Conservation (phyloP, 1,140 invertebrate species). For the Polyergus mexicanus region DNA sequence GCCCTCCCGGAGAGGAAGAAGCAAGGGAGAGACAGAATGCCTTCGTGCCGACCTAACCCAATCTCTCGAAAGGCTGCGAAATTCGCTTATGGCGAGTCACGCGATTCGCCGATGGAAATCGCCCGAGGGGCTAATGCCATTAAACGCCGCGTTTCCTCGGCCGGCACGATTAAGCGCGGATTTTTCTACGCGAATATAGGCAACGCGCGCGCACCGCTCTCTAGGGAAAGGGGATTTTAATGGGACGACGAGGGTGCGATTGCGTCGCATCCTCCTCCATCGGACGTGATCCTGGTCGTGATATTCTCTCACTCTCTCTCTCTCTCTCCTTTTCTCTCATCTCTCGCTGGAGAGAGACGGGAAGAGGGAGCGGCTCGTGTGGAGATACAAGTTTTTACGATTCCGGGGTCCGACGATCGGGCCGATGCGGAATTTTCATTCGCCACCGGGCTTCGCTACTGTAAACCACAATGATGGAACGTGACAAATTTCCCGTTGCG, state of each 20-base stretch:
- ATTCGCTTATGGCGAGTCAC: constrained; percentile 63
- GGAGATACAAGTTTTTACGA: constrained; percentile 42
- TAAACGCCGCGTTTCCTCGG: constrained; percentile 51
- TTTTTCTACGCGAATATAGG: constrained; percentile 49
- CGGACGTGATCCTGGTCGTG: constrained; percentile 28
- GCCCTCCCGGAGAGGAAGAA: constrained; percentile 4
- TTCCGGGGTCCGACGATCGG: constrained; percentile 14
- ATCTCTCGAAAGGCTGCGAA: constrained; percentile 43
- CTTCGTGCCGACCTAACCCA: constrained; percentile 58
- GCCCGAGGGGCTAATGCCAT: constrained; percentile 58
- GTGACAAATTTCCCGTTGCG: constrained; percentile 53
- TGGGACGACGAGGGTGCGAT: constrained; percentile 38
- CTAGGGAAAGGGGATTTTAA: constrained; percentile 44
- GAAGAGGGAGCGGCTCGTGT: not conserved
- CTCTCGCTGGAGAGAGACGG: not conserved
- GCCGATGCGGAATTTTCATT: constrained; percentile 41
- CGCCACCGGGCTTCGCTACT: constrained; percentile 6
- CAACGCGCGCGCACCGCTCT: constrained; percentile 25
- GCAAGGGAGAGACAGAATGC: constrained; percentile 34
- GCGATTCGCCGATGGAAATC: constrained; percentile 58
- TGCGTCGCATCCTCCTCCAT: constrained; percentile 25
- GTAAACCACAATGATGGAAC: constrained; percentile 59
- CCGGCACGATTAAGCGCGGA: constrained; percentile 51
- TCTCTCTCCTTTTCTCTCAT: not conserved
- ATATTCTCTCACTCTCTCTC: not conserved